Percentiles rank a stretch among this genome's conserved stretches.
Evolutionary conservation across 2,888 invertebrate species (phyloP).

Genomic region (Diarsia dahlii): DNA sequence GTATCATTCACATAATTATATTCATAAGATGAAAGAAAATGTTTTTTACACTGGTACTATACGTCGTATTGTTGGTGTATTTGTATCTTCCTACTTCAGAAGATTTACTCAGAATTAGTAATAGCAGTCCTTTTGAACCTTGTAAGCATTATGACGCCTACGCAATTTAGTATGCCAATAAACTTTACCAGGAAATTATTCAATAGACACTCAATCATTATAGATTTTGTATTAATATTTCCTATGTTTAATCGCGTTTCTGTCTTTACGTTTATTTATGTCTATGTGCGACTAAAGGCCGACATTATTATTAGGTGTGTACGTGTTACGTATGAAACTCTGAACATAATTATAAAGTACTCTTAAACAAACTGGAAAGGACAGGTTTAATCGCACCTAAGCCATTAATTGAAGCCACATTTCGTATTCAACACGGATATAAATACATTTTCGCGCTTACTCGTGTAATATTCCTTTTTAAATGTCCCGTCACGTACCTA

Average conservation of each 20-base stretch:
- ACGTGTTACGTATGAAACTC: slow-evolving; percentile 28
- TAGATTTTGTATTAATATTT: slow-evolving; percentile 22
- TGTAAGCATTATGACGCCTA: slow-evolving; percentile 3
- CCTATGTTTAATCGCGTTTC: slow-evolving; percentile 28
- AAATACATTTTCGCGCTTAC: slow-evolving; percentile 75
- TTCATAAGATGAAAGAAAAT: slow-evolving; percentile 13
- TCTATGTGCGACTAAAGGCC: slow-evolving; percentile 2
- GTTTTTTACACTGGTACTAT: background rate
- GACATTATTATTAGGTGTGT: slow-evolving; percentile 18
- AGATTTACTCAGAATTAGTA: slow-evolving; percentile 8
- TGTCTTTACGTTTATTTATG: slow-evolving; percentile 22
- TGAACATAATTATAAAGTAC: slow-evolving; percentile 28
- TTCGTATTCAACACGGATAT: slow-evolving; percentile 65
- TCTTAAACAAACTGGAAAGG: slow-evolving; percentile 44
- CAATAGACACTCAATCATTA: slow-evolving; percentile 26
- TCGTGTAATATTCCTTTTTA: slow-evolving; percentile 80
- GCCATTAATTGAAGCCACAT: slow-evolving; percentile 63
- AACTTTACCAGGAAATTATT: slow-evolving; percentile 31
- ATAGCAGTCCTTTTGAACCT: slow-evolving; percentile 21
- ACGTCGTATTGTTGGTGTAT: background rate
- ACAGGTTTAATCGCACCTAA: slow-evolving; percentile 56
- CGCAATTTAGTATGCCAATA: slow-evolving; percentile 1
- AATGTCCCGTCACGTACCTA: slow-evolving; percentile 82
- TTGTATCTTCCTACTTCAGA: background rate
- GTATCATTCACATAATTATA: slow-evolving; percentile 5